Percentiles rank a stretch among this genome's conserved stretches.
Conservation (phyloP, 2,888 invertebrate species). For the Lasioglossum villosulum region DNA sequence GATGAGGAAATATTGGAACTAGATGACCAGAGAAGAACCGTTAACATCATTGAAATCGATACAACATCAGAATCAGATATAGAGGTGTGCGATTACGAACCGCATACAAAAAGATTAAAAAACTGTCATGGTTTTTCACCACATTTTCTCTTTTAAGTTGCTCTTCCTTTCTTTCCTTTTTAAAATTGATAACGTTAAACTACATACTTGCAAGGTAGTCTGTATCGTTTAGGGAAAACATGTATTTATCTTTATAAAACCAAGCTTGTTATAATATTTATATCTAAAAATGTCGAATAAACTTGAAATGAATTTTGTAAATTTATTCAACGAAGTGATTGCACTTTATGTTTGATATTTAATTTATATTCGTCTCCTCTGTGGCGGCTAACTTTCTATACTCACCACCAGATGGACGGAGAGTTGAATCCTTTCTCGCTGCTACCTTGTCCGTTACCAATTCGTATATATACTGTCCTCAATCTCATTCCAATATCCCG, state of each 20-base stretch:
- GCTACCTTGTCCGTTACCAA: no score
- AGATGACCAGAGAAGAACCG: constrained; percentile 16
- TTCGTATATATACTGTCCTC: no score
- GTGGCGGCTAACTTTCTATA: no score
- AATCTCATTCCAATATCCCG: no score
- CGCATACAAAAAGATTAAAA: neutral
- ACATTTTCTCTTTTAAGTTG: neutral
- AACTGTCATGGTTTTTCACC: neutral
- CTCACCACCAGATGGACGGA: no score
- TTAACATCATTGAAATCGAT: constrained; percentile 3
- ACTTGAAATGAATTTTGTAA: neutral
- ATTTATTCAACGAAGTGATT: neutral
- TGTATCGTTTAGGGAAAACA: neutral
- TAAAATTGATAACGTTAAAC: neutral
- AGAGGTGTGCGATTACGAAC: constrained; percentile 14
- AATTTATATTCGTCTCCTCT: no score
- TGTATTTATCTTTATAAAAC: neutral
- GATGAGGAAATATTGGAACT: constrained; percentile 74
- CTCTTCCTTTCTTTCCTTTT: neutral
- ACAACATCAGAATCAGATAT: constrained; percentile 9
- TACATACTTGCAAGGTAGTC: neutral
- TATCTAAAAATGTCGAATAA: neutral
- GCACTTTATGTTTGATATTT: neutral
- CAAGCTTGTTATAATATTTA: constrained; percentile 5
- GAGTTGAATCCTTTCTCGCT: no score